Conservation (phyloP, 2,888 invertebrate species). For the Scaeva pyrastri region DNA sequence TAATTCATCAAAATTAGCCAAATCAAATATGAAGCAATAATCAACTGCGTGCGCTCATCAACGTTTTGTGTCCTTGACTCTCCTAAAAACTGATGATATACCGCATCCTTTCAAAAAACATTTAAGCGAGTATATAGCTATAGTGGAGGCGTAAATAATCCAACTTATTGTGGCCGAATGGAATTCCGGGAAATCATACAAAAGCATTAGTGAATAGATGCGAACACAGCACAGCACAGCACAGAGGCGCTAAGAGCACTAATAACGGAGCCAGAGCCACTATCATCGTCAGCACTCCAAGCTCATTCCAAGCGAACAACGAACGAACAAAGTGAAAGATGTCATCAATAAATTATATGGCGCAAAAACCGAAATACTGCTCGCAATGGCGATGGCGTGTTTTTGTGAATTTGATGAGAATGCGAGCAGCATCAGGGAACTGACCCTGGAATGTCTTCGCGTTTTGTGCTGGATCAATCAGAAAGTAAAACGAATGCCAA, state of each 20-base stretch:
- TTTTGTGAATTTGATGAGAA: not conserved
- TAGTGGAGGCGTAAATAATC: not conserved
- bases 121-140: not conserved
- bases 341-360: conserved; percentile 72
- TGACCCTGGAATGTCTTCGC: not conserved
- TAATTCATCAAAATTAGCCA: conserved; percentile 67
- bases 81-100: conserved; percentile 15
- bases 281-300: too few relatives aligned
- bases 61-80: conserved; percentile 38
- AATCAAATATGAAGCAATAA: conserved; percentile 65
- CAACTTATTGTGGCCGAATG: conserved; percentile 40
- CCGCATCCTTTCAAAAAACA: not conserved
- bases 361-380: conserved; percentile 15
- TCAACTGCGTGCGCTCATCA: conserved; percentile 50
- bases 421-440: not conserved
- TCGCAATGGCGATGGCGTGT: not conserved
- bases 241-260: not conserved
- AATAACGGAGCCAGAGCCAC: too few relatives aligned
- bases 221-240: not conserved
- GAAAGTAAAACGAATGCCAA: conserved; percentile 17
- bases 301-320: too few relatives aligned
- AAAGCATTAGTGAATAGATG: conserved; percentile 29
- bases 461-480: not conserved
- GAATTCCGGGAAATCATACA: conserved; percentile 47
- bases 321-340: conserved; percentile 58